Percentiles rank a stretch among this genome's conserved stretches.
phyloP scores from a whole-genome alignment of 2,797 vertebrate species.

The Premnoplex brunnescens region DNA sequence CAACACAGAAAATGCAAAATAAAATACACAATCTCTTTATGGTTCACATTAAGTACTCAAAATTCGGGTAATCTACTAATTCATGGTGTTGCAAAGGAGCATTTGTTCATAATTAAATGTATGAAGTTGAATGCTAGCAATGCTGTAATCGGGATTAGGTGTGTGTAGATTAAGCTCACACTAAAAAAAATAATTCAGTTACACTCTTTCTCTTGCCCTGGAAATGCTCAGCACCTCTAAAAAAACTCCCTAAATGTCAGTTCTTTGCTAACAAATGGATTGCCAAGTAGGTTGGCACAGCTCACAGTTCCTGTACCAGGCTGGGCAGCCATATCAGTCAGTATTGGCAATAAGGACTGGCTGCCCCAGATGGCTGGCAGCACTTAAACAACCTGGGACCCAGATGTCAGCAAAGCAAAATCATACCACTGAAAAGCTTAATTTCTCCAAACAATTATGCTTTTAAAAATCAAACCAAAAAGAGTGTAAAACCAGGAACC shows the following conservation, averaged over 20 bases:
- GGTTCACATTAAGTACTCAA: not conserved
- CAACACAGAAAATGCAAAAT: not conserved
- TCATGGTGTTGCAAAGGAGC: not conserved
- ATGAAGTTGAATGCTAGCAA: not conserved
- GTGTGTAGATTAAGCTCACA: not conserved
- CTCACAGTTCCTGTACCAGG: not conserved
- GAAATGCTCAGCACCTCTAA: not conserved
- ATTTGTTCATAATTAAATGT: not conserved
- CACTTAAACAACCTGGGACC: not conserved
- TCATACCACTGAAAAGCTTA: not conserved
- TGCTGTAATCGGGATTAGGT: not conserved
- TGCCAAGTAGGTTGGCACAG: constrained; percentile 29
- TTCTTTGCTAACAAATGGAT: not conserved
- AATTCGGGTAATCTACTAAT: not conserved
- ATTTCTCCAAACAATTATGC: not conserved
- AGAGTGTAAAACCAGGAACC: not conserved
- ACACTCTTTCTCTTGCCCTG: not conserved
- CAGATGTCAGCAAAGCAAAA: constrained; percentile 8
- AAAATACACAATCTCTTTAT: not conserved
- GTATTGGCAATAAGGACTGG: constrained; percentile 18
- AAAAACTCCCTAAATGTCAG: not conserved
- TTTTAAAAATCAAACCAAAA: not conserved
- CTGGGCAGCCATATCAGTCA: constrained; percentile 5
- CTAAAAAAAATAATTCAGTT: not conserved
- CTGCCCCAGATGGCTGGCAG: constrained; percentile 53